Evolutionary conservation across 2,888 invertebrate genomes (phyloP), one percentile per base, ranked within the genome.

Genomic region (Drosophila phalerata): DNA sequence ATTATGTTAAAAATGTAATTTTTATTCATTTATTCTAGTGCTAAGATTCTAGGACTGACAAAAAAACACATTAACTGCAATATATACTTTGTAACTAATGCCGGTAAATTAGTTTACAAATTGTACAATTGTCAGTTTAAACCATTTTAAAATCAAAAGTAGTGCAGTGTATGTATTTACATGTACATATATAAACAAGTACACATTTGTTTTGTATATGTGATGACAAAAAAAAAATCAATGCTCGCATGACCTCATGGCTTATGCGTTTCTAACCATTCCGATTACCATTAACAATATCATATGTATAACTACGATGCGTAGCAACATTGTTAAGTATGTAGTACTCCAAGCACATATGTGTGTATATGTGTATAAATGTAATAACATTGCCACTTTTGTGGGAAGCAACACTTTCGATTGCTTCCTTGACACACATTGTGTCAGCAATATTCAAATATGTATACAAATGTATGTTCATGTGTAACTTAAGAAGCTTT

Each of bases 181-280:
- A 30, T 22, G 22, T 6, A 17, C 19, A 34, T 30, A 17, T 25
- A 34, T 30, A 40, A 22, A 42, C 37, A 58, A 42, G 37, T 19
- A 19, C 17, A 32, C 5, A 17, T 25, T 34, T 28, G 25, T 45
- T 9, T 28, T 45, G 2, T 28, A 5, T 15, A 15, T 25, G 38
- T 57, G n/a, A 45, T 38, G 19, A 19, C 19, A 43, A 37, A 77
- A 77, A 43, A 37, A 77, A 77, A 78, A 77, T 77, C 67, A 70
- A 77, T 79, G 57, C 40, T 69, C 51, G 55, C 60, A 62, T 75
- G 77, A 79, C 69, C 61, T 74, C 70, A 79, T 70, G 32, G 34
- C n/a, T 17, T 42, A 25, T 49, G 34, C 32, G 45, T 77, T 66
- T 43, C 42, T 13, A 47, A 53, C 43, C 43, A 58, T 53, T 10